These are phyloP conservation scores for Julus scanicus DNA, from an alignment of 2,888 invertebrate species.

Conservation along the genomic window DNA sequence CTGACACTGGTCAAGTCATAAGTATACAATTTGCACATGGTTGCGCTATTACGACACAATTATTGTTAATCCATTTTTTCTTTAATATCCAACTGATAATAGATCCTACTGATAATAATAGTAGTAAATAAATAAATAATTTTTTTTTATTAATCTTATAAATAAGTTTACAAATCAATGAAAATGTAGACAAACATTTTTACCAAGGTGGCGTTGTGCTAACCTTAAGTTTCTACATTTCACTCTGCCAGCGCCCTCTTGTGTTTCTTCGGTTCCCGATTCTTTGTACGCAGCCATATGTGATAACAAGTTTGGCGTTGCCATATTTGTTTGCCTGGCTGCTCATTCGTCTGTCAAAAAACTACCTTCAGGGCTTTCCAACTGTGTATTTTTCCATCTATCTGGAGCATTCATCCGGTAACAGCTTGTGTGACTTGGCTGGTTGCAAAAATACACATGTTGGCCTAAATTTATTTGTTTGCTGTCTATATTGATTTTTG, in stretches of 20 bases:
- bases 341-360: conserved; percentile 31
- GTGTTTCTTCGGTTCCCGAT: not conserved
- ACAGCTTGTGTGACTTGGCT: conserved; percentile 26
- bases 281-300: not conserved
- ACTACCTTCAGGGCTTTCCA: conserved; percentile 33
- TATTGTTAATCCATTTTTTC: no score
- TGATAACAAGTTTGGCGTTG: conserved; percentile 33
- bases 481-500: conserved; percentile 20
- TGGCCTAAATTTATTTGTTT: conserved; percentile 33
- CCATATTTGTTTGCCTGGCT: conserved; percentile 33
- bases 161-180: no score
- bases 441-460: conserved; percentile 33
- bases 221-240: not conserved
- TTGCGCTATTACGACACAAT: no score
- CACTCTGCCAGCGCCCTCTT: not conserved
- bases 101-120: no score
- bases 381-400: conserved; percentile 27
- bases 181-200: no score
- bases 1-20: no score
- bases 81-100: no score
- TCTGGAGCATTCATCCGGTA: conserved; percentile 33
- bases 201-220: no score
- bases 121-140: no score
- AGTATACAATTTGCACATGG: no score
- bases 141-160: no score